Evolutionary conservation across 1,140 invertebrate genomes (phyloP).

Genomic region (Meteorus sp.): DNA sequence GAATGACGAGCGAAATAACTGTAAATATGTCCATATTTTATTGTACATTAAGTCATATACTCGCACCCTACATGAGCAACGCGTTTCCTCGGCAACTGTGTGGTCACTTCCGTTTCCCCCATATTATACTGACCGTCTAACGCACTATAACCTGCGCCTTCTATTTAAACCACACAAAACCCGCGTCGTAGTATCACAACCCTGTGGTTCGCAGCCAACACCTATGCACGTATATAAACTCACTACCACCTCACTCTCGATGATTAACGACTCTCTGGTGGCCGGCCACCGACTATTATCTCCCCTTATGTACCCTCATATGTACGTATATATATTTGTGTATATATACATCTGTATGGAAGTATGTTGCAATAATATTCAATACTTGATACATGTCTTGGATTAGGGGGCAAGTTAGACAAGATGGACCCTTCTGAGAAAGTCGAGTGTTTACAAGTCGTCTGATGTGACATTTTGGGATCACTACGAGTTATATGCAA

Average conservation of each 20-base stretch:
- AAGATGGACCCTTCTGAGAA: too few relatives aligned
- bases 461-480: too few relatives aligned
- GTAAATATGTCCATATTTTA: too few relatives aligned
- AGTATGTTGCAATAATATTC: background rate
- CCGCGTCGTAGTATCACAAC: constrained; percentile 31
- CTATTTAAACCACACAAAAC: constrained; percentile 28
- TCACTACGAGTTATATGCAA: too few relatives aligned
- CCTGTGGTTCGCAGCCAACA: constrained; percentile 35
- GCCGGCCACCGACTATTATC: constrained; percentile 42
- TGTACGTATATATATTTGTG: background rate
- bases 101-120: constrained; percentile 54
- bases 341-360: background rate
- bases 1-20: too few relatives aligned
- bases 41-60: too few relatives aligned
- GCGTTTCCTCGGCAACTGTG: constrained; percentile 26
- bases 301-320: constrained; percentile 19
- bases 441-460: too few relatives aligned
- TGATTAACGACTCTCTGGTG: constrained; percentile 55
- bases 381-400: too few relatives aligned
- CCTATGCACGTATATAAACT: constrained; percentile 24
- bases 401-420: too few relatives aligned
- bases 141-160: constrained; percentile 31
- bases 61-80: too few relatives aligned
- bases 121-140: constrained; percentile 35
- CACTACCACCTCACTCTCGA: constrained; percentile 42